Percentiles rank a stretch among this genome's conserved stretches.
Evolutionary conservation across 2,888 invertebrate species (phyloP).

Genomic region (Apotomis turbidana): DNA sequence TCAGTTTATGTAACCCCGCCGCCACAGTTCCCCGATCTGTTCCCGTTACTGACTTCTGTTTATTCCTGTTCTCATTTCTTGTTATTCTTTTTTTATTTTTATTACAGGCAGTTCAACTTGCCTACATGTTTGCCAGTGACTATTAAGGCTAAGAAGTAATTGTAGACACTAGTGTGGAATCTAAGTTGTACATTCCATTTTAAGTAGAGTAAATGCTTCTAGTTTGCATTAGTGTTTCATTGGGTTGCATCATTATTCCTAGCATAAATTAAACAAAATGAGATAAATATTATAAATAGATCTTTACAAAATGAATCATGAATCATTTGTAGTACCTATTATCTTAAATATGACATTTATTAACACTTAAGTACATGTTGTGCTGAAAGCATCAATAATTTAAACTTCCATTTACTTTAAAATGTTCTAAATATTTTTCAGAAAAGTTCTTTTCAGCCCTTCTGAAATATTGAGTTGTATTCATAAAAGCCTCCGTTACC

Average conservation of each 20-base stretch:
- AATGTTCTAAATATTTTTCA: no score
- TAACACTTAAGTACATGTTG: no score
- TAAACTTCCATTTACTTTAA: no score
- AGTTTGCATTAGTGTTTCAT: slow-evolving; percentile 26
- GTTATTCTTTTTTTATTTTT: slow-evolving; percentile 89
- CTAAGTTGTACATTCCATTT: slow-evolving; percentile 46
- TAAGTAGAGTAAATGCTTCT: slow-evolving; percentile 33
- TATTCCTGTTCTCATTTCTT: slow-evolving; percentile 93
- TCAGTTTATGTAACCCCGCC: slow-evolving; percentile 87
- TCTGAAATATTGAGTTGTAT: no score
- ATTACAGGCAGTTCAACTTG: slow-evolving; percentile 86
- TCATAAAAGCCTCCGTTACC: no score
- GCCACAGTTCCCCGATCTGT: slow-evolving; percentile 90
- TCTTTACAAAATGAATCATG: no score
- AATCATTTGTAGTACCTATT: no score
- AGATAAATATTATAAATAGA: no score
- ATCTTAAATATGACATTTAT: no score
- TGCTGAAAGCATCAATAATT: no score
- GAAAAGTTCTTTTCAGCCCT: no score
- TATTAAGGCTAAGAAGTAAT: slow-evolving; percentile 57
- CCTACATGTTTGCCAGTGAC: slow-evolving; percentile 61
- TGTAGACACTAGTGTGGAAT: slow-evolving; percentile 48
- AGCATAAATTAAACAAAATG: background rate
- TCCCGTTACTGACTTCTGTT: slow-evolving; percentile 90
- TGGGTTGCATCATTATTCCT: background rate